These are phyloP conservation scores for Lamprologus speciosus DNA, from an alignment of 2,113 vertebrate genomes.

Conservation along the genomic window DNA sequence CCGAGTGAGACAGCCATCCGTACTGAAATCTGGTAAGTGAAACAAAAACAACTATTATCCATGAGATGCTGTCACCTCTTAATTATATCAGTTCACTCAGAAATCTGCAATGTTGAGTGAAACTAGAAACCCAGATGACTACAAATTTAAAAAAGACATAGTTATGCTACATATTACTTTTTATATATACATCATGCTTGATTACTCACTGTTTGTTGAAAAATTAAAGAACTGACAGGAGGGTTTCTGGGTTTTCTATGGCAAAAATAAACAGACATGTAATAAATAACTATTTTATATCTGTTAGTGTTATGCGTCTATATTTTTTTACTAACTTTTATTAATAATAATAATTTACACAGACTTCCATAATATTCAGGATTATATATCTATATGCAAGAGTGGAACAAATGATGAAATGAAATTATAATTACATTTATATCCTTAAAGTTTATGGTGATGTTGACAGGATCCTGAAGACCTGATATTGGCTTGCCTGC, in stretches of 20 bases:
- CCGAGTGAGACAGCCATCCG: background rate
- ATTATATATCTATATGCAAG: background rate
- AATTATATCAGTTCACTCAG: background rate
- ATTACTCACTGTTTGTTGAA: background rate
- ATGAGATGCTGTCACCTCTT: background rate
- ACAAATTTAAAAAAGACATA: background rate
- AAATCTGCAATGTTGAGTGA: background rate
- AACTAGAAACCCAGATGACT: background rate
- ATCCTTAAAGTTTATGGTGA: background rate
- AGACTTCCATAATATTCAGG: background rate
- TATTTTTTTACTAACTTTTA: background rate
- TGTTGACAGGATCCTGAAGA: background rate
- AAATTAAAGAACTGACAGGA: conserved; percentile 17
- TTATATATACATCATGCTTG: background rate
- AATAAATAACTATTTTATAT: background rate
- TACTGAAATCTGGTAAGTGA: background rate
- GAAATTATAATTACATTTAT: background rate
- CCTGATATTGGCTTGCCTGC: background rate
- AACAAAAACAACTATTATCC: background rate
- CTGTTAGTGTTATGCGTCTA: background rate
- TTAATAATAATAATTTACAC: background rate
- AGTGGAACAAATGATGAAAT: background rate
- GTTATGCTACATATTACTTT: background rate
- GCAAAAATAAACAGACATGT: background rate
- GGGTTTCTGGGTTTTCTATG: background rate